Conservation (phyloP, 2,113 vertebrate species). For the Daboia siamensis region DNA sequence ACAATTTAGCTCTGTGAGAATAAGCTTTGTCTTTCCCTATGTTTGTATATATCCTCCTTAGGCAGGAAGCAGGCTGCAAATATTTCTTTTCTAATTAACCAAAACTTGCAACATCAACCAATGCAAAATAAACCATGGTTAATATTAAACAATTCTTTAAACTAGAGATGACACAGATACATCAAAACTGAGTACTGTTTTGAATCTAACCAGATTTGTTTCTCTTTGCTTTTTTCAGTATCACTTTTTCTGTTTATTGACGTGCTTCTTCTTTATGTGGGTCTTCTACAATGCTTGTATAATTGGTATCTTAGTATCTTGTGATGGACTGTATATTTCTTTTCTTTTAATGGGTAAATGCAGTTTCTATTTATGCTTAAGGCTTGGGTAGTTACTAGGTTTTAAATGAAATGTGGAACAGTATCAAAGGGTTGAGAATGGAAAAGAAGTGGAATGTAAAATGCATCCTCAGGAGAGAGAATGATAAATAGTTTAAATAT, state of each 20-base stretch:
- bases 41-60: neutral
- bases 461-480: neutral
- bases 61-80: neutral
- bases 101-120: neutral
- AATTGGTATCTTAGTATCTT: neutral
- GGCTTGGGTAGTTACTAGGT: neutral
- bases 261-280: neutral
- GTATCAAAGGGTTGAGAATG: neutral
- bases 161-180: neutral
- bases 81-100: neutral
- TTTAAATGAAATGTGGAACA: neutral
- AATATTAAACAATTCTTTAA: neutral
- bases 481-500: neutral
- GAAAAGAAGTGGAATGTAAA: neutral
- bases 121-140: neutral
- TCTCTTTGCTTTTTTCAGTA: neutral
- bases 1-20: neutral
- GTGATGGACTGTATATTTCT: neutral
- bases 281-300: neutral
- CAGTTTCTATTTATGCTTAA: neutral
- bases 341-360: neutral
- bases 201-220: neutral
- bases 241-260: neutral
- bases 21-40: neutral
- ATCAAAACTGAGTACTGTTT: neutral